Evolutionary conservation across 2,113 vertebrate genomes (phyloP).

Genomic region (Centropristis striata): DNA sequence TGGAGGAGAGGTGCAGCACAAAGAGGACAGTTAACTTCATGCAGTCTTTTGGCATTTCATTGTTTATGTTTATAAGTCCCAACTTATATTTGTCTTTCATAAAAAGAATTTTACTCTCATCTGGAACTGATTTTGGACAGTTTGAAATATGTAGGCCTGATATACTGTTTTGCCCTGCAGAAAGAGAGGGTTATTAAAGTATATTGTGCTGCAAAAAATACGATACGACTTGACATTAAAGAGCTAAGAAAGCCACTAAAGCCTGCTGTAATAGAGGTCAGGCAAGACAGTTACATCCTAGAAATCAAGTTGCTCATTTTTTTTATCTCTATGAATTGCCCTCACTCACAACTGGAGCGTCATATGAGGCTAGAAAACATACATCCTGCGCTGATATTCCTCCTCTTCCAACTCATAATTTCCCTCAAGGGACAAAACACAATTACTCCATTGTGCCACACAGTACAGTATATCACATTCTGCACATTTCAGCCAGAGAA

Average conservation of each 20-base stretch:
- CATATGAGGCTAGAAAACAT: constrained; percentile 40
- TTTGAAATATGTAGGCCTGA: constrained; percentile 49
- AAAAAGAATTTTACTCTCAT: constrained; percentile 70
- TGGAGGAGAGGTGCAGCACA: constrained; percentile 53
- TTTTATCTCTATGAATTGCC: constrained; percentile 38
- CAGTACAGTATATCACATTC: constrained; percentile 71
- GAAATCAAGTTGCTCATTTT: constrained; percentile 49
- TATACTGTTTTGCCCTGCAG: constrained; percentile 53
- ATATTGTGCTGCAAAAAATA: constrained; percentile 50
- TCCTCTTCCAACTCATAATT: constrained; percentile 54
- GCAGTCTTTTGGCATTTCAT: constrained; percentile 72
- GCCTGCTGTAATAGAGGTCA: constrained; percentile 32
- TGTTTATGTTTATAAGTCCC: constrained; percentile 75
- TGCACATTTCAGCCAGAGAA: constrained; percentile 69
- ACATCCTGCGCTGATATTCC: constrained; percentile 56
- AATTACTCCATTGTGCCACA: constrained; percentile 73
- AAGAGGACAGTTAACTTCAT: constrained; percentile 66
- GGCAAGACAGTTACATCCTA: constrained; percentile 22
- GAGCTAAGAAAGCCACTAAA: constrained; percentile 42
- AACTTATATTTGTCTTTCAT: constrained; percentile 71
- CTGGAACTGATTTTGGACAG: constrained; percentile 68
- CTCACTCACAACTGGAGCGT: constrained; percentile 37
- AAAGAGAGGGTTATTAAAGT: constrained; percentile 53
- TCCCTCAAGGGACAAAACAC: constrained; percentile 67
- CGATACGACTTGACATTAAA: constrained; percentile 44